Base-by-base conservation (phyloP, 2,797 vertebrate genomes). In the Coranthus polyacanthus region DNA sequence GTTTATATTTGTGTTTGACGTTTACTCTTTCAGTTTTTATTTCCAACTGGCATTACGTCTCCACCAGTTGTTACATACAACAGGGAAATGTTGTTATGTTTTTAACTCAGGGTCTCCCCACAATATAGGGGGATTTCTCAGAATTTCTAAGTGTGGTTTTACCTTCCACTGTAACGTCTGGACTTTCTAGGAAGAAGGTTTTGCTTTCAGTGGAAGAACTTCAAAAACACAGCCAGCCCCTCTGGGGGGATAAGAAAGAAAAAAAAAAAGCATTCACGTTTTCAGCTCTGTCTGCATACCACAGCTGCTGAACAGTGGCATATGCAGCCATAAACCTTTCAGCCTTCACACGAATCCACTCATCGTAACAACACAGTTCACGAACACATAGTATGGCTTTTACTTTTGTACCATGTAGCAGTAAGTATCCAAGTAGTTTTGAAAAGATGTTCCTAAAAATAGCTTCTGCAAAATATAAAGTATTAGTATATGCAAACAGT, bases 101-200 rank as follows among this genome's bases (percentile, higher is more conserved):
- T 44, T 12, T 12, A 16, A 7, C 54, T 36, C 29, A 17, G 26
- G 44, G 12, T 12, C 24, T 26, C 38, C 52, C 10, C 55, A 38
- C 13, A 13, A 13, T 22, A 55, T 36, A 26, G 22, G 22, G 64
- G 50, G 38, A 16, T 64, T 84, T 84, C 75, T 39, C 21, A 37
- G 78, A 84, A 87, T 37, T 22, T 22, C 42, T 29, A 22, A 26
- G 18, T 12, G 15, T 12, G 32, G 52, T 51, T 75, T 68, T 26
- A 12, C 11, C 26, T 78, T 65, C 56, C 16, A 6, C 18, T 18
- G 32, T 39, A 47, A 75, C 11, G 16, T 24, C 21, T 21, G 38
- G 36, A 37, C 45, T 68, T 89, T 88, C 83, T 42, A 58, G 54
- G 89, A 85, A 90, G 66, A 9, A 0, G 6, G 9, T 49, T 8